A percentile compares a stretch with the other conserved stretches of the same genome.
phyloP scores from a whole-genome alignment of 2,888 invertebrate species.

The Eilema sororculum region DNA sequence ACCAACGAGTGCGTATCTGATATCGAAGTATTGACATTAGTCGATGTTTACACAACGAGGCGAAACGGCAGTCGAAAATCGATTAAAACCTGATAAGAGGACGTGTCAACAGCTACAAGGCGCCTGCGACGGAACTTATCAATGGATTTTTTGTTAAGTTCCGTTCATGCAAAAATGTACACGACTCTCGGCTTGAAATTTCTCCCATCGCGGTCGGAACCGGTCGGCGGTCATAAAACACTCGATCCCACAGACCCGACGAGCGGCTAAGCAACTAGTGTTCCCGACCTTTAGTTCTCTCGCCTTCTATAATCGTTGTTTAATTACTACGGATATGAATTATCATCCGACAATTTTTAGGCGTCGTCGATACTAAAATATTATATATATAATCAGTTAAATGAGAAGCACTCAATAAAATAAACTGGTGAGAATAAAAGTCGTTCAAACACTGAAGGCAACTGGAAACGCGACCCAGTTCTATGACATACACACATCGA shows the following conservation, averaged over 20 bases:
- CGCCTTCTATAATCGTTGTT: conserved; percentile 41
- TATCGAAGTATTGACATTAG: conserved; percentile 81
- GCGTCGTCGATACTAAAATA: conserved; percentile 34
- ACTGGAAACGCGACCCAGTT: conserved; percentile 52
- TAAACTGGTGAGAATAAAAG: conserved; percentile 40
- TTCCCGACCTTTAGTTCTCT: conserved; percentile 42
- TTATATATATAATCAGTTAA: conserved; percentile 34
- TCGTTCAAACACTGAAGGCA: conserved; percentile 35
- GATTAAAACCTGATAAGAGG: conserved; percentile 80
- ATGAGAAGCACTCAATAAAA: conserved; percentile 34
- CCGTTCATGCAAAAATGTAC: conserved; percentile 75
- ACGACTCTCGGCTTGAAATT: conserved; percentile 48
- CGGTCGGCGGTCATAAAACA: conserved; percentile 54
- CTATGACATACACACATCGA: conserved; percentile 46
- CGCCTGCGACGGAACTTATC: conserved; percentile 76
- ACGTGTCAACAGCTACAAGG: conserved; percentile 77
- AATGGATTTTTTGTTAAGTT: conserved; percentile 66
- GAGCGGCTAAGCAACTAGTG: conserved; percentile 27
- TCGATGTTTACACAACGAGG: conserved; percentile 81
- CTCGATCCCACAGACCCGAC: conserved; percentile 33
- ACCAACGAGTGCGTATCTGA: conserved; percentile 79
- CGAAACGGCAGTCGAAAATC: conserved; percentile 85
- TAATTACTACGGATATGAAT: conserved; percentile 52
- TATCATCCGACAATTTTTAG: conserved; percentile 41
- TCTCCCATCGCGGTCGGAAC: conserved; percentile 53